Evolutionary conservation across 2,797 vertebrate species (phyloP).

Genomic region (Acanthurus tractus): DNA sequence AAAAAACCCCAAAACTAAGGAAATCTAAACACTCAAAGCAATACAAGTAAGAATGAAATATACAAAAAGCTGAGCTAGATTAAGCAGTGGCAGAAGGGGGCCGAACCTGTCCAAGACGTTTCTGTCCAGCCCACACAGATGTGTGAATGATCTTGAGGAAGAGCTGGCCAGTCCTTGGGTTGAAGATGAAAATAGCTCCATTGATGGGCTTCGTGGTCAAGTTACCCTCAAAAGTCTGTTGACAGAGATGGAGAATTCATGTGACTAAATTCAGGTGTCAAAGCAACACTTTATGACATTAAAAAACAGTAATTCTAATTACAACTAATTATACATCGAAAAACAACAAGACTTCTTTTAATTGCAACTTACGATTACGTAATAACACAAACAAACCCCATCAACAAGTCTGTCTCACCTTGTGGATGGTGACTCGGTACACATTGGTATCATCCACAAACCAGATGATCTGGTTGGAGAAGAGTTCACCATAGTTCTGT

Average conservation of each 20-base stretch:
- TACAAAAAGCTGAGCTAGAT: not conserved
- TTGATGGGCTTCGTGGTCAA: conserved; percentile 99
- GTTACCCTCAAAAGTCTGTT: conserved; percentile 98
- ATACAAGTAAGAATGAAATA: not conserved
- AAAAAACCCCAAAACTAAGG: no score
- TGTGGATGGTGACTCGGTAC: conserved; percentile 99
- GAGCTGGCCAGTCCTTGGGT: conserved; percentile 98
- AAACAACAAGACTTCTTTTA: not conserved
- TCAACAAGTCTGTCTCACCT: conserved; percentile 82
- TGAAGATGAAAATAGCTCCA: conserved; percentile 99
- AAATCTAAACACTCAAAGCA: not conserved
- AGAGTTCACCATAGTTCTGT: conserved; percentile 99
- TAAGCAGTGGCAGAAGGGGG: not conserved
- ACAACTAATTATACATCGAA: not conserved
- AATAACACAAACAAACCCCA: no score
- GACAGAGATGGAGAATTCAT: conserved; percentile 8
- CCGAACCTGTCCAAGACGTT: conserved; percentile 96
- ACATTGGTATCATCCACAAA: conserved; percentile 99
- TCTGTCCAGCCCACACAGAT: conserved; percentile 99
- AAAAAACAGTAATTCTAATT: not conserved
- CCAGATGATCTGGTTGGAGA: conserved; percentile 99
- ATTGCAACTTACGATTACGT: not conserved
- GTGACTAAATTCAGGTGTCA: not conserved
- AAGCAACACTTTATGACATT: not conserved
- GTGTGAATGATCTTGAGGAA: conserved; percentile 99